Evolutionary conservation across 1,140 invertebrate genomes (phyloP).

Genomic region (Anastrepha obliqua): DNA sequence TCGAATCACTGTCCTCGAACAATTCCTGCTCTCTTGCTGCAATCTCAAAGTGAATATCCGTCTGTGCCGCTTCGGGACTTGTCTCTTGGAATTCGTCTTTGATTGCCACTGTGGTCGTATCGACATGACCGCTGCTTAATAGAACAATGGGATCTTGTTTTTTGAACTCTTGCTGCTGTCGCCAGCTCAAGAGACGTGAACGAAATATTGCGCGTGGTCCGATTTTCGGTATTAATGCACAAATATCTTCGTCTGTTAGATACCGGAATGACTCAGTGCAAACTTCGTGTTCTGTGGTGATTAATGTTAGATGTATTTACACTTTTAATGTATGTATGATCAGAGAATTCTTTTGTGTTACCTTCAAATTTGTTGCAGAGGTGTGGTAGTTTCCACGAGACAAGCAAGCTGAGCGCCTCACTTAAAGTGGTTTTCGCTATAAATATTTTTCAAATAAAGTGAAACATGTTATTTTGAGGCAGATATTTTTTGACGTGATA

Average conservation of each 20-base stretch:
- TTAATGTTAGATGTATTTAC: not conserved
- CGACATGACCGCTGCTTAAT: not conserved
- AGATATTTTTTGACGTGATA: too few relatives aligned
- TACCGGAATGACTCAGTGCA: slow-evolving; percentile 53
- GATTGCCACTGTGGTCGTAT: not conserved
- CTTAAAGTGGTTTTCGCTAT: not conserved
- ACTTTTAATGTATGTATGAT: too few relatives aligned
- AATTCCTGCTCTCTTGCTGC: not conserved
- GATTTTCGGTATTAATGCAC: slow-evolving; percentile 60
- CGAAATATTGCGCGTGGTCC: slow-evolving; percentile 59
- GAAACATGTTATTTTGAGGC: too few relatives aligned
- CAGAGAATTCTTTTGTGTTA: not conserved
- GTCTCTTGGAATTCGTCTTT: not conserved
- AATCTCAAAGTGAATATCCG: not conserved
- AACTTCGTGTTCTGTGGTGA: slow-evolving; percentile 54
- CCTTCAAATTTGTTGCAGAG: not conserved
- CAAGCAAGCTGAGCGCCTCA: not conserved
- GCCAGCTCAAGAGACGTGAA: slow-evolving; percentile 55
- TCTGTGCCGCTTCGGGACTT: not conserved
- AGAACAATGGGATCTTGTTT: not conserved
- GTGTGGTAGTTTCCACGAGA: not conserved
- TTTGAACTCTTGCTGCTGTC: slow-evolving; percentile 10
- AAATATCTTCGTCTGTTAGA: slow-evolving; percentile 56
- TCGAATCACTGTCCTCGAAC: not conserved
- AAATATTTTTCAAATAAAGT: not conserved